These are phyloP conservation scores for Sandelia bainsii DNA, from an alignment of 2,797 vertebrate species.

Conservation along the genomic window DNA sequence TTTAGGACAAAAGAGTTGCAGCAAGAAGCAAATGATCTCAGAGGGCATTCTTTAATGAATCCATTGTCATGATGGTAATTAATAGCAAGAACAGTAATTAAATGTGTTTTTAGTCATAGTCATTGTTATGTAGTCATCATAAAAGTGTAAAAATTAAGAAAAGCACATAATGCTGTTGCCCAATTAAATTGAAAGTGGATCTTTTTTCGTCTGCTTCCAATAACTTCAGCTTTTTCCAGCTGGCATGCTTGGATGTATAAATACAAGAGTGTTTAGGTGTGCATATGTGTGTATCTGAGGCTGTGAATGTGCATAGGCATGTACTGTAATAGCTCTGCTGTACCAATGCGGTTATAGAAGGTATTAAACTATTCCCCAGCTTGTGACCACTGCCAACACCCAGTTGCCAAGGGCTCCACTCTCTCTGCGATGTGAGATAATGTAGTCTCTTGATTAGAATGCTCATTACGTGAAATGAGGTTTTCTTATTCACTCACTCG, in stretches of 20 bases:
- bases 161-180: not conserved
- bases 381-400: conserved; percentile 61
- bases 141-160: conserved; percentile 18
- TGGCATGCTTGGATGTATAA: conserved; percentile 22
- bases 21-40: not conserved
- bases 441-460: conserved; percentile 86
- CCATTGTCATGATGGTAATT: conserved; percentile 30
- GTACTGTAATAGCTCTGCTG: conserved; percentile 53
- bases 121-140: not conserved
- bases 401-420: conserved; percentile 69
- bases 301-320: conserved; percentile 50
- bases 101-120: conserved; percentile 21
- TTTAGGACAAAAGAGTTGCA: not conserved
- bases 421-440: conserved; percentile 75
- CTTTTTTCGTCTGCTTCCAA: conserved; percentile 3
- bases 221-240: conserved; percentile 25
- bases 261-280: conserved; percentile 22
- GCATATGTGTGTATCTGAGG: conserved; percentile 15
- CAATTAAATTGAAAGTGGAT: conserved; percentile 23
- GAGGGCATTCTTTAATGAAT: not conserved
- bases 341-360: conserved; percentile 53
- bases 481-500: conserved; percentile 82
- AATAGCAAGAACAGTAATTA: not conserved
- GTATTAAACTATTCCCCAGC: conserved; percentile 65
- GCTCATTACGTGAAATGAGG: conserved; percentile 83